A percentile compares a stretch with the other conserved stretches of the same genome.
Conservation (phyloP, 1,140 invertebrate species). For the Drosophila quadrilineata region DNA sequence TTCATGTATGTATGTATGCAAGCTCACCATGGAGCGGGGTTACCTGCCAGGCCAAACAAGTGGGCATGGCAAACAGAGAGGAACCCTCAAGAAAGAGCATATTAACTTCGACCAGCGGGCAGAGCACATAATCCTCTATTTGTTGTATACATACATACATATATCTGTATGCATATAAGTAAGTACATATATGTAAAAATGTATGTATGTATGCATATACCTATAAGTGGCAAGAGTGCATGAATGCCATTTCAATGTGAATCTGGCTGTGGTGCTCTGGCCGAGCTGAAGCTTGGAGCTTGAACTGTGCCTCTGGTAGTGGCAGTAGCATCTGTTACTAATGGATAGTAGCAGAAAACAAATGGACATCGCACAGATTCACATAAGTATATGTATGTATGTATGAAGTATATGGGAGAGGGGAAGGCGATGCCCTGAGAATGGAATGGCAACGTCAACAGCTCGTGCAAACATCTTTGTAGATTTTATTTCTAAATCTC, state of each 20-base stretch:
- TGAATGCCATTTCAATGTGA: constrained; percentile 69
- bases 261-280: too few species aligned
- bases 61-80: too few species aligned
- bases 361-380: constrained; percentile 72
- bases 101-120: neutral
- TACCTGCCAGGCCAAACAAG: too few species aligned
- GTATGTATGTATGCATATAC: constrained; percentile 23
- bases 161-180: constrained; percentile 15
- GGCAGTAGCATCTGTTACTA: constrained; percentile 74
- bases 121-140: neutral
- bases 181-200: constrained; percentile 8
- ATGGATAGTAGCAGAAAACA: constrained; percentile 74
- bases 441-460: constrained; percentile 57
- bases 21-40: too few species aligned
- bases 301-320: constrained; percentile 39
- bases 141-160: constrained; percentile 6
- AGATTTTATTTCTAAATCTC: constrained; percentile 79
- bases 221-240: constrained; percentile 54
- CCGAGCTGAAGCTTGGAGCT: neutral
- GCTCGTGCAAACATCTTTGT: constrained; percentile 77
- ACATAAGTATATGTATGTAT: constrained; percentile 8
- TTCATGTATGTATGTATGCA: too few species aligned
- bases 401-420: neutral
- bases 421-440: neutral
- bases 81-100: constrained; percentile 7